These are phyloP conservation scores for Sinocyclocheilus anophthalmus DNA, from an alignment of 2,113 vertebrate species.

Conservation along the genomic window DNA sequence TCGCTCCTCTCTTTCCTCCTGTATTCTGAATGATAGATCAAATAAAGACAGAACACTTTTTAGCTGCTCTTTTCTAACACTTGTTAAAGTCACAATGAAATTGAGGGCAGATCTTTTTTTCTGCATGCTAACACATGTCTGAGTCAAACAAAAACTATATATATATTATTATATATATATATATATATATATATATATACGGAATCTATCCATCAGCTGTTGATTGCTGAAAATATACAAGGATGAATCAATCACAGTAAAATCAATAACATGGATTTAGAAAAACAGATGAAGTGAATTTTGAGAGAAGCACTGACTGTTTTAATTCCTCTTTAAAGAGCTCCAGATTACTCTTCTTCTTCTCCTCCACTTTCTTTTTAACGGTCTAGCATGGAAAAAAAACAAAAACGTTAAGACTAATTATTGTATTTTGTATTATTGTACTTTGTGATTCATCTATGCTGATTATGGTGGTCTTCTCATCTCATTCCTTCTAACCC, in stretches of 20 bases:
- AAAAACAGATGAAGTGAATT: not conserved
- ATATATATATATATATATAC: too few relatives aligned
- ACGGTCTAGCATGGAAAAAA: conserved; percentile 60
- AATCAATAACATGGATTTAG: not conserved
- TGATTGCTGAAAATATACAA: too few relatives aligned
- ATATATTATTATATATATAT: too few relatives aligned
- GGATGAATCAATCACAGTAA: not conserved
- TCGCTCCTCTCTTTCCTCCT: conserved; percentile 81
- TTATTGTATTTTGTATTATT: not conserved
- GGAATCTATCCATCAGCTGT: too few relatives aligned
- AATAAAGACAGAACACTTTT: not conserved
- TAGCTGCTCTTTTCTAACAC: not conserved
- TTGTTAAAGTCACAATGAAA: not conserved
- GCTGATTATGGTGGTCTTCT: not conserved
- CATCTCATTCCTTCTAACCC: not conserved
- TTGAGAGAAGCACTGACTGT: conserved; percentile 66
- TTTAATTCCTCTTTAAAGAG: conserved; percentile 83
- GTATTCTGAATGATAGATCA: conserved; percentile 69
- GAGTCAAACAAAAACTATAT: not conserved
- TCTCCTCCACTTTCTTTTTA: conserved; percentile 78
- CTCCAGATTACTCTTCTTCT: conserved; percentile 82
- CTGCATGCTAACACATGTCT: not conserved
- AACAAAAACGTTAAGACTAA: not conserved
- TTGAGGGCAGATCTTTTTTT: not conserved
- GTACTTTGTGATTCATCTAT: not conserved